These are phyloP conservation scores for Frieseomelitta varia DNA, from an alignment of 1,140 invertebrate genomes.

Conservation along the genomic window DNA sequence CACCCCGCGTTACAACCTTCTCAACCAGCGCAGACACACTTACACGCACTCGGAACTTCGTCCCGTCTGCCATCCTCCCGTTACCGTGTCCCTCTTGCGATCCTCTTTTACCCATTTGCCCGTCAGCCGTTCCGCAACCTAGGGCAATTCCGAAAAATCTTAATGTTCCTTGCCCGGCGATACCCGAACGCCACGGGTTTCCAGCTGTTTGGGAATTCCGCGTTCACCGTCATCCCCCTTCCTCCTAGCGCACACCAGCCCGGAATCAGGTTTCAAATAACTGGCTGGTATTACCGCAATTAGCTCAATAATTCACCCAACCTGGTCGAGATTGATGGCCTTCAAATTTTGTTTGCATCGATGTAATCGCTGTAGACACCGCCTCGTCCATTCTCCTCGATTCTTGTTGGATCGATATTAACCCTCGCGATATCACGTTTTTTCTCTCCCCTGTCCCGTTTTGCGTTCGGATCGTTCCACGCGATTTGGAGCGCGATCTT, in stretches of 20 bases:
- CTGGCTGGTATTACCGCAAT: conserved; percentile 15
- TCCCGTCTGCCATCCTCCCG: conserved; percentile 16
- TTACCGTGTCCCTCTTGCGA: conserved; percentile 29
- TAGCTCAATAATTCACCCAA: conserved; percentile 10
- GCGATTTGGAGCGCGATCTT: background rate
- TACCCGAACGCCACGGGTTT: background rate
- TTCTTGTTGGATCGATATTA: conserved; percentile 11
- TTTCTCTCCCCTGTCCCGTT: background rate
- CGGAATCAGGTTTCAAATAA: conserved; percentile 40
- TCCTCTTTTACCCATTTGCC: conserved; percentile 57
- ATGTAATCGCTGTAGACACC: background rate
- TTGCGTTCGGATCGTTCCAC: too few relatives aligned
- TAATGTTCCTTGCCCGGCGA: conserved; percentile 11
- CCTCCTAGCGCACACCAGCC: too few relatives aligned
- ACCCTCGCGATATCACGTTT: background rate
- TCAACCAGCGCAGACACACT: conserved; percentile 65
- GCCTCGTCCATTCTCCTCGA: too few relatives aligned
- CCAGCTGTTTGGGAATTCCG: conserved; percentile 1
- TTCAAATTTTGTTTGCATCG: conserved; percentile 20
- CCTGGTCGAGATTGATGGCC: background rate
- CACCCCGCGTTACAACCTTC: conserved; percentile 59
- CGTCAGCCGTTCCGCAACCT: conserved; percentile 62
- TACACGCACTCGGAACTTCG: conserved; percentile 56
- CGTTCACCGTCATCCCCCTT: background rate
- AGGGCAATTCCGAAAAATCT: conserved; percentile 71